phyloP scores from a whole-genome alignment of 2,888 invertebrate species.

The Aplocera efformata region DNA sequence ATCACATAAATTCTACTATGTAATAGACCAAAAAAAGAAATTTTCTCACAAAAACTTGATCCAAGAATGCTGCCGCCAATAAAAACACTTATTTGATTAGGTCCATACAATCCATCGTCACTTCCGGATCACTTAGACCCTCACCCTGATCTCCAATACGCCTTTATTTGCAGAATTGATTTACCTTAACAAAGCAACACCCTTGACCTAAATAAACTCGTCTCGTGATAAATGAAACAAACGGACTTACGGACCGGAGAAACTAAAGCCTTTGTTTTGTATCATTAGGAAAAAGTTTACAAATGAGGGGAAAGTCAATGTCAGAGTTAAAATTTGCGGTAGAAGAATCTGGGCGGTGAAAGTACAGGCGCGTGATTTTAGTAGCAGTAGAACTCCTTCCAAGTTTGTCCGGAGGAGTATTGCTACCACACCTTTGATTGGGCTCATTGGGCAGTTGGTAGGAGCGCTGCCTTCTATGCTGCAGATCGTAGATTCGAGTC shows the following conservation, averaged over 20 bases:
- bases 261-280: neutral
- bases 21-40: neutral
- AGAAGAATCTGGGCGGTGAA: too few relatives aligned
- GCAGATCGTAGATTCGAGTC: too few relatives aligned
- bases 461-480: too few relatives aligned
- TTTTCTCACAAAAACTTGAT: neutral
- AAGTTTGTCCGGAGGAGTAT: too few relatives aligned
- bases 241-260: slow-evolving; percentile 13
- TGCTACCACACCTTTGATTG: too few relatives aligned
- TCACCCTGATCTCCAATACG: slow-evolving; percentile 19
- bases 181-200: slow-evolving; percentile 31
- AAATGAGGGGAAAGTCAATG: too few relatives aligned
- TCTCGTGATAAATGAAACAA: slow-evolving; percentile 19
- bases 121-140: slow-evolving; percentile 21
- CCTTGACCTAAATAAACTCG: slow-evolving; percentile 46
- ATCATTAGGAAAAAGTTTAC: neutral
- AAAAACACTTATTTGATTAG: slow-evolving; percentile 17
- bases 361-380: too few relatives aligned
- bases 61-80: slow-evolving; percentile 1
- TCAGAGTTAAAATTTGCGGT: too few relatives aligned
- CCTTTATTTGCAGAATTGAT: slow-evolving; percentile 30
- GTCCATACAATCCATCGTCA: slow-evolving; percentile 14
- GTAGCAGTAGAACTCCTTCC: too few relatives aligned
- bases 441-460: too few relatives aligned
- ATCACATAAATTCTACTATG: too few relatives aligned